Base-by-base conservation (phyloP, 2,888 invertebrate species). In the Drosophila colorata region DNA sequence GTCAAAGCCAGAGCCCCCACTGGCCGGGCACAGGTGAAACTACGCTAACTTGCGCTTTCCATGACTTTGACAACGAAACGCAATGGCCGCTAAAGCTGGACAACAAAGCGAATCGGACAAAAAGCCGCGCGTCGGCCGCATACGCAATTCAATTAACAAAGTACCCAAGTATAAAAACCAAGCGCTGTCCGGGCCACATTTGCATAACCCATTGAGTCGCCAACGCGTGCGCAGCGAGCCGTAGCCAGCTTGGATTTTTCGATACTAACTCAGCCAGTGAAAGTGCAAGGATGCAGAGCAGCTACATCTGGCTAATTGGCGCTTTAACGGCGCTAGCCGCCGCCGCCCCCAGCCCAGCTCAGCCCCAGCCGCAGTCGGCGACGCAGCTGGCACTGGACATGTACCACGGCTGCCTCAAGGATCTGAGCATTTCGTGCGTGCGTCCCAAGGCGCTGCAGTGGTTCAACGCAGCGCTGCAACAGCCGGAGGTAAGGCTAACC, bases 371-470 rank as follows among this genome's bases (percentile, higher is more conserved):
- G 31, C 85, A 81, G 4, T 94, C 95, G n/a, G 95, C 95, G 2
- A 93, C 94, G 2, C 94, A 94, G 72, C 91, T 96, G 86, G 93
- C 94, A 16, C 93, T 93, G 72, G 95, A 95, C 87, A 94, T 95
- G 92, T 96, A 95, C 90, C 92, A 93, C 55, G 93, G 94, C 90
- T 96, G 96, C 86, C 90, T 96, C 48, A 94, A 94, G 90, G 94
- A 95, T 85, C 94, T 95, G 86, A 95, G 95, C 41, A 93, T 95
- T 72, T 94, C 94, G 86, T 97, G 97, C 92, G 95, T 96, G 57
- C 95, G 95, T 87, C 96, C 96, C 8, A 96, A 96, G 91, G 94
- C 96, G 46, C 91, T 97, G 88, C 94, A 95, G 75, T 97, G 96
- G 95, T 93, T 96, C 80, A 95, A 95, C 78, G 93, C 94, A 66